These are phyloP conservation scores for Alca torda DNA, from an alignment of 2,797 vertebrate species.

Conservation along the genomic window DNA sequence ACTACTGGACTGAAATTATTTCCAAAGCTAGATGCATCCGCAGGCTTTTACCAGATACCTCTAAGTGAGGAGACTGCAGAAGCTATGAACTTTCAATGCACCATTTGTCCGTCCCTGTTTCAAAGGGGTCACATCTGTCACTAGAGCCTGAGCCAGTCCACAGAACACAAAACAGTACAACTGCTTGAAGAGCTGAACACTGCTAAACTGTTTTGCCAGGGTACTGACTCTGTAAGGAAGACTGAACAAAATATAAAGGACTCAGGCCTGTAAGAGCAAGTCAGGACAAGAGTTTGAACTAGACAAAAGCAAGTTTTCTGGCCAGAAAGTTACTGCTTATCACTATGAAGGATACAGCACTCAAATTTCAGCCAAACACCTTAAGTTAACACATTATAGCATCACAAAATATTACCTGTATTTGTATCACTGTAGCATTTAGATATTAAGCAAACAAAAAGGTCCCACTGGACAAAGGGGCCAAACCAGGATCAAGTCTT, in stretches of 20 bases:
- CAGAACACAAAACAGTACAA: slow-evolving; percentile 56
- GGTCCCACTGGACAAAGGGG: neutral
- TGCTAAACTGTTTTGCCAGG: slow-evolving; percentile 68
- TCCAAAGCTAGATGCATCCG: neutral
- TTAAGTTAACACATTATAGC: neutral
- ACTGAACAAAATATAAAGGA: slow-evolving; percentile 57
- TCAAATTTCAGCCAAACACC: neutral
- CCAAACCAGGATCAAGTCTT: neutral
- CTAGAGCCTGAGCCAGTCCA: slow-evolving; percentile 57
- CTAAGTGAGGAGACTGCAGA: slow-evolving; percentile 29
- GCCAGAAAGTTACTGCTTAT: neutral
- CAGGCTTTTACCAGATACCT: slow-evolving; percentile 41
- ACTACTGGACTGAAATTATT: slow-evolving; percentile 21
- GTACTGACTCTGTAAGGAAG: slow-evolving; percentile 54
- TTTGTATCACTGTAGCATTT: neutral
- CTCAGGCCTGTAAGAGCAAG: slow-evolving; percentile 47
- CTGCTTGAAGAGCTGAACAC: slow-evolving; percentile 69
- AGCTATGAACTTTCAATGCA: slow-evolving; percentile 63
- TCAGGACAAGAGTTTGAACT: slow-evolving; percentile 38
- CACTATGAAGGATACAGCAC: neutral
- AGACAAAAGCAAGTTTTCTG: slow-evolving; percentile 40
- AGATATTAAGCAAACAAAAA: neutral
- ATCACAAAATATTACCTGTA: neutral
- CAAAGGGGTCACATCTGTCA: slow-evolving; percentile 40
- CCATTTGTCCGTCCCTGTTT: slow-evolving; percentile 38